These are phyloP conservation scores for Cheilosia soror DNA, from an alignment of 2,888 invertebrate species.

Conservation along the genomic window DNA sequence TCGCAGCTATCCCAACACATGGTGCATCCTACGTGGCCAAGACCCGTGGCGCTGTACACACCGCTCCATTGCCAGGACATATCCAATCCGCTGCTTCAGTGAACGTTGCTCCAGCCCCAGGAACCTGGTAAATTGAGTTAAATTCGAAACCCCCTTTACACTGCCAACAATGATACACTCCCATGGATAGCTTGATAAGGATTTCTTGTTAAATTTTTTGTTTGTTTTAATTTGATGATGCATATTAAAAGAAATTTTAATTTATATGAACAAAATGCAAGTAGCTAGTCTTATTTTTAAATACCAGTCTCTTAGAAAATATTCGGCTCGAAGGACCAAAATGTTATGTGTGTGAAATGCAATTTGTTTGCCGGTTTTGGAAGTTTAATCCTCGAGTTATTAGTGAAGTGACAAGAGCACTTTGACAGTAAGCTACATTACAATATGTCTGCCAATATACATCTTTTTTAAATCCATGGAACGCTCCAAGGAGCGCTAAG, in stretches of 20 bases:
- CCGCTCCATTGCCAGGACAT: constrained; percentile 81
- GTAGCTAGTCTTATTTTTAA: neutral
- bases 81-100: constrained; percentile 80
- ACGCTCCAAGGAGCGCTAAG: too few species aligned
- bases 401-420: too few species aligned
- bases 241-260: constrained; percentile 21
- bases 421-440: too few species aligned
- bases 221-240: neutral
- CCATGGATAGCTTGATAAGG: constrained; percentile 26
- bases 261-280: neutral
- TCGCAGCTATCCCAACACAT: constrained; percentile 76
- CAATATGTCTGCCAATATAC: too few species aligned
- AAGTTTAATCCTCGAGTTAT: too few species aligned
- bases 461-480: too few species aligned
- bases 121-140: constrained; percentile 76
- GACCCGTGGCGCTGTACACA: constrained; percentile 81
- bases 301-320: too few species aligned
- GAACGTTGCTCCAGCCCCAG: constrained; percentile 81
- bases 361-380: too few species aligned
- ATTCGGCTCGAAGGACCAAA: too few species aligned
- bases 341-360: too few species aligned
- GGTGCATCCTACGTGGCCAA: constrained; percentile 81
- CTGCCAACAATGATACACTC: constrained; percentile 18
- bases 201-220: neutral
- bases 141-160: constrained; percentile 3